Conservation (phyloP, 1,140 invertebrate genomes). For the Drosophila lowei region DNA sequence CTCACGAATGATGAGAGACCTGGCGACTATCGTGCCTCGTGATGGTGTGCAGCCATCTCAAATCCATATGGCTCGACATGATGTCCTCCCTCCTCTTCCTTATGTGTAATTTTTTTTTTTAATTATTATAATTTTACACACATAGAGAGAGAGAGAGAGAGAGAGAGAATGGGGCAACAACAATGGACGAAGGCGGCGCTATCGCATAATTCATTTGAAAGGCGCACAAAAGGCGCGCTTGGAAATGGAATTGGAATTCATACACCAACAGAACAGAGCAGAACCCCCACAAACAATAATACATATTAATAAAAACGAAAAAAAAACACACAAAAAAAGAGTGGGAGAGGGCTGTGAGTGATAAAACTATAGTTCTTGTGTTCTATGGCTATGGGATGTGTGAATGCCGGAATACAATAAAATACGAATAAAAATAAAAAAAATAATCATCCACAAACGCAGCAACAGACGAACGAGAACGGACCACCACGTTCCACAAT, state of each 20-base stretch:
- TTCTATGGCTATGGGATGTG: constrained; percentile 35
- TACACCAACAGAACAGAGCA: constrained; percentile 7
- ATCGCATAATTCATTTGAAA: constrained; percentile 76
- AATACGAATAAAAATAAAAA: constrained; percentile 57
- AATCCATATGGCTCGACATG: constrained; percentile 15
- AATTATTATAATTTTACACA: constrained; percentile 75
- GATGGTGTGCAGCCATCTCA: not conserved
- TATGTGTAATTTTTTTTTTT: constrained; percentile 31
- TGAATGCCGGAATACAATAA: constrained; percentile 75
- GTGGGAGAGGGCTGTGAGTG: constrained; percentile 14
- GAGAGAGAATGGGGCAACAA: constrained; percentile 33
- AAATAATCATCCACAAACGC: constrained; percentile 68
- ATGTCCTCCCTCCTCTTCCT: no score
- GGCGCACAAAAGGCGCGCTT: constrained; percentile 75
- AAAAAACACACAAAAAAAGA: constrained; percentile 13
- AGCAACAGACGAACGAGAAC: constrained; percentile 16
- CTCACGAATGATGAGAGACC: no score
- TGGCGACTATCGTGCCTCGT: no score
- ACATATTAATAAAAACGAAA: constrained; percentile 66
- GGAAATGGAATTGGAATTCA: constrained; percentile 71
- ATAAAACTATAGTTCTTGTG: constrained; percentile 47
- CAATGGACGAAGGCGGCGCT: constrained; percentile 72
- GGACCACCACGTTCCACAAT: constrained; percentile 38
- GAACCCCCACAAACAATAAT: constrained; percentile 34
- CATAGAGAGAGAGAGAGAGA: constrained; percentile 10